These are phyloP conservation scores for Cavia porcellus DNA, from an alignment of 2,113 vertebrate species.

Conservation along the genomic window DNA sequence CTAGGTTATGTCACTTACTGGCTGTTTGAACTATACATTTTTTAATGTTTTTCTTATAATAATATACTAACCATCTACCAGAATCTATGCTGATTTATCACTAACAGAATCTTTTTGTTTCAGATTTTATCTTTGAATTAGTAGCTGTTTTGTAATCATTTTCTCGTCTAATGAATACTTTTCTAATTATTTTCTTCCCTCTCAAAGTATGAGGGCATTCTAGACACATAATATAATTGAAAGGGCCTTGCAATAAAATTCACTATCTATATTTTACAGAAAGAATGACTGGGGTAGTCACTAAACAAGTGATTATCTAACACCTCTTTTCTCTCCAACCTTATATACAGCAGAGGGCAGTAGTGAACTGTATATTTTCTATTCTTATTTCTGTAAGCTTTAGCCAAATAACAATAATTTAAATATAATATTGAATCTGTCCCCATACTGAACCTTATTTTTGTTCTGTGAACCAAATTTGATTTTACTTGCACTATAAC, in stretches of 20 bases:
- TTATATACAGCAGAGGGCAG: conserved; percentile 75
- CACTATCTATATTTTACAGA: neutral
- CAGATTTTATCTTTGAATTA: neutral
- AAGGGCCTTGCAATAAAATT: neutral
- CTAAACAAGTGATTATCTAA: neutral
- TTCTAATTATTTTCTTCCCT: neutral
- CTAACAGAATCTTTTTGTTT: neutral
- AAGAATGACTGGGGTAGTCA: neutral
- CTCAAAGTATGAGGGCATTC: neutral
- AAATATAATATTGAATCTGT: neutral
- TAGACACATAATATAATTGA: neutral
- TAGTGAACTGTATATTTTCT: conserved; percentile 37
- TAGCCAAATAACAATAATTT: neutral
- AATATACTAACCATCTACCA: conserved; percentile 15
- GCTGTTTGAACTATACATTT: neutral
- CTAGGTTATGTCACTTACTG: conserved; percentile 40
- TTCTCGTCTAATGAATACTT: neutral
- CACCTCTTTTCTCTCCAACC: neutral
- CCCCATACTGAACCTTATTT: neutral
- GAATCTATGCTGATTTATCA: neutral
- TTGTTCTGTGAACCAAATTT: neutral
- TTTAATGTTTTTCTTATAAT: neutral
- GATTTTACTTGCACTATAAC: neutral
- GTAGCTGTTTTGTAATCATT: neutral
- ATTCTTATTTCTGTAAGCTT: neutral